A percentile compares a stretch with the other conserved stretches of the same genome.
Evolutionary conservation across 2,888 invertebrate genomes (phyloP).

Genomic region (Spatulosminthurus flaviceps): DNA sequence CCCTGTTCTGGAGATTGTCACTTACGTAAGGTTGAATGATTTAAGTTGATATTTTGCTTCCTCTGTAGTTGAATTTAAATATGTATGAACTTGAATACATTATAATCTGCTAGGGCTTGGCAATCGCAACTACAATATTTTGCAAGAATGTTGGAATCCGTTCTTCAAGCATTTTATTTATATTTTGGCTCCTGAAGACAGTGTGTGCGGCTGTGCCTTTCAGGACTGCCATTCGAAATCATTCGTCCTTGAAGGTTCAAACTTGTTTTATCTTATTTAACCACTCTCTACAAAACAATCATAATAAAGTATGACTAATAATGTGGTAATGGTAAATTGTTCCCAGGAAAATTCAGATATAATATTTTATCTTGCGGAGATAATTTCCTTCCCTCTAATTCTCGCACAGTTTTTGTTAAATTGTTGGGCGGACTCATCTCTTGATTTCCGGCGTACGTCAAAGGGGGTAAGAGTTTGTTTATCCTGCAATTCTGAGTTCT

Average conservation of each 20-base stretch:
- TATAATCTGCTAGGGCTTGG: too few relatives aligned
- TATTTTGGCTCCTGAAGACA: conserved; percentile 86
- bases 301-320: too few relatives aligned
- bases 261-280: too few relatives aligned
- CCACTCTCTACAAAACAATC: too few relatives aligned
- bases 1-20: conserved; percentile 47
- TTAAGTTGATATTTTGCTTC: too few relatives aligned
- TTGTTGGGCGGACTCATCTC: conserved; percentile 55
- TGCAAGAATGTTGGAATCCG: conserved; percentile 86
- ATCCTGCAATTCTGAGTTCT: too few relatives aligned
- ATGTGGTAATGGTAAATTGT: too few relatives aligned
- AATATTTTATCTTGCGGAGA: neutral
- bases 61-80: too few relatives aligned
- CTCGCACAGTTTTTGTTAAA: neutral
- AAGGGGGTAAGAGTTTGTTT: too few relatives aligned
- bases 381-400: neutral
- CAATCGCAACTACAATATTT: conserved; percentile 73
- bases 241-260: too few relatives aligned
- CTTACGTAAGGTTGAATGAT: conserved; percentile 51
- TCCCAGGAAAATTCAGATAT: conserved; percentile 57
- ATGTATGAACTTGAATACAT: too few relatives aligned
- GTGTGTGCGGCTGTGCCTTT: conserved; percentile 80
- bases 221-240: conserved; percentile 69
- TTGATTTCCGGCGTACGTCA: conserved; percentile 56
- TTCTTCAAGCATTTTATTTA: conserved; percentile 89